phyloP scores from a whole-genome alignment of 2,113 vertebrate genomes.

The Agelaius tricolor region DNA sequence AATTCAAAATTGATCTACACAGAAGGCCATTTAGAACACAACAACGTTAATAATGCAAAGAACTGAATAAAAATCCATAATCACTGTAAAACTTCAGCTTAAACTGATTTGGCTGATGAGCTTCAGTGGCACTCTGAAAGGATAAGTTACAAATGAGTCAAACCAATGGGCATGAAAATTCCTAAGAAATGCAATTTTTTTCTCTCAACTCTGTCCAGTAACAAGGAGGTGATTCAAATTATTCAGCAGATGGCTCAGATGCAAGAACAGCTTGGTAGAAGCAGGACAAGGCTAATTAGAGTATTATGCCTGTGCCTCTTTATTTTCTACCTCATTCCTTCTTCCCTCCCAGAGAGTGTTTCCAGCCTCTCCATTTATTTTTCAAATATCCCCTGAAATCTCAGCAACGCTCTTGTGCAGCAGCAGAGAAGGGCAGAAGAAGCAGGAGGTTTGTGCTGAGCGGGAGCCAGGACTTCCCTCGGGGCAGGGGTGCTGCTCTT shows the following conservation, averaged over 20 bases:
- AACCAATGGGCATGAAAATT: background rate
- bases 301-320: slow-evolving; percentile 23
- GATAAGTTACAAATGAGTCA: background rate
- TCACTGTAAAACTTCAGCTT: background rate
- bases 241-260: slow-evolving; percentile 62
- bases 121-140: background rate
- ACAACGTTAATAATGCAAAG: background rate
- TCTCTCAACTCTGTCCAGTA: background rate
- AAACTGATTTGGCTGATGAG: background rate
- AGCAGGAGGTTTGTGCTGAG: slow-evolving; percentile 35
- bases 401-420: slow-evolving; percentile 10
- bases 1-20: background rate
- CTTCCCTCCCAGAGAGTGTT: background rate
- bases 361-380: slow-evolving; percentile 6
- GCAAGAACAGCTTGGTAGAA: slow-evolving; percentile 68
- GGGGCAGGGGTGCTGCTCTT: background rate
- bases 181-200: background rate
- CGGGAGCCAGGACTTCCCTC: background rate
- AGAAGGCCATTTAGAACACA: background rate
- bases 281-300: slow-evolving; percentile 61
- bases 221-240: slow-evolving; percentile 64
- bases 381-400: background rate
- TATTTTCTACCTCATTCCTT: slow-evolving; percentile 28
- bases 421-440: background rate
- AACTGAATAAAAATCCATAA: background rate